Evolutionary conservation across 2,888 invertebrate species (phyloP), one percentile per base, ranked within the genome.

Genomic region (Papilio demoleus): DNA sequence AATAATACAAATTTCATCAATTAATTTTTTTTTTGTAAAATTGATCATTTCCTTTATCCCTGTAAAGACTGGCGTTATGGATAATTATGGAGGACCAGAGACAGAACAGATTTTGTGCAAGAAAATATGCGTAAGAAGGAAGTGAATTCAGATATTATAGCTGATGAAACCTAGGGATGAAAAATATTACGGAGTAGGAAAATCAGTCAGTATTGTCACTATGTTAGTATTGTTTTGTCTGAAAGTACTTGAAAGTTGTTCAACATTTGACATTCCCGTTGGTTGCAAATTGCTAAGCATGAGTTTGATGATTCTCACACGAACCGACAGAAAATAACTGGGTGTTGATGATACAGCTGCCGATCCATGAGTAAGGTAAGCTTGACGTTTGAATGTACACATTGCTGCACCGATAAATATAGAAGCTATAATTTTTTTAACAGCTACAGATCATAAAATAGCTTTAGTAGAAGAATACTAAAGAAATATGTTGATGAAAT

Each of bases 271-370:
- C 91, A 91, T 91, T 87, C 87, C 86, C 76, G 63, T 73, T 73
- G 75, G 77, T 73, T 72, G 78, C 81, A 89, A 90, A 92, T 91
- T 90, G 85, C 79, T 84, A 81, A 84, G 80, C 74, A 81, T 81
- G 77, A 78, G 81, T 80, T n/a, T n/a, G n/a, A 83, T 85, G 81
- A 88, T 90, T 90, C 90, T 90, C 92, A 92, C 92, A 91, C 92
- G 87, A 88, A 86, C 82, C 82, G 89, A 88, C 86, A 87, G 86
- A 86, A 92, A 91, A 92, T 92, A 88, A 88, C 87, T 86, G 83
- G 90, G 86, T 89, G 88, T 86, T 83, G 87, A 87, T 88, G 88
- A 87, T 90, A 88, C 85, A 85, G 85, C 86, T 80, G 87, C 86
- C 83, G 87, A 79, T 87, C 78, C 84, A 84, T 83, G 82, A 80